Base-by-base conservation (phyloP, 2,888 invertebrate species). In the Druceiella hillmani region DNA sequence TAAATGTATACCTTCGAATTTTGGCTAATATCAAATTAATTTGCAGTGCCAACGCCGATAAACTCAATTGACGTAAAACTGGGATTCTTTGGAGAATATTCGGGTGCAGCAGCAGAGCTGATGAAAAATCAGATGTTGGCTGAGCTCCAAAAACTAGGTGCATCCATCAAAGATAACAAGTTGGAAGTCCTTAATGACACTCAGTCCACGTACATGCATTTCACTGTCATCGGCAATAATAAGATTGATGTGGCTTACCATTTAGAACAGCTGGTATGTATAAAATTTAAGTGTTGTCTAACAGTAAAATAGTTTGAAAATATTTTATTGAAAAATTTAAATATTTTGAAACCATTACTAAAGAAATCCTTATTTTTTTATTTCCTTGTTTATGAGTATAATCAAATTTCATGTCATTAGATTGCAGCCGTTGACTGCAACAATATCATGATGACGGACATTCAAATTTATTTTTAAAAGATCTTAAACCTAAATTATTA, bases 201-300 rank as follows among this genome's bases (percentile, higher is more conserved):
- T 55, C 69, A 33, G 57, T 74, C 39, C 59, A 76, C 58, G 56
- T 70, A 54, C 58, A 72, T 60, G 52, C 70, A 75, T 17, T 83
- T 83, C 37, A 71, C 81, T 29, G 63, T 90, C 3, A 69, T 79
- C 38, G 87, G 87, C 3, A 74, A 77, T 2, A 77, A 79, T 46
- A 87, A 88, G 52, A 81, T 86, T 1, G 88, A 89, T 56, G 73
- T 85, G 24, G 83, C 87, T 1, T 88, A 83, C 55, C 78, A 83
- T 52, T 71, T 90, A 28, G 88, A 89, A 58, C 81, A 85, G 59
- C 74, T 85, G 73, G 85, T 86, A 49, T 66, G 73, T 51, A 17
- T 31, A n/a, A 2, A 15, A 13, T n/a, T 9, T 33, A 14, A 13
- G 12, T 9, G 9, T 3, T 7, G n/a, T n/a, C n/a, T n/a, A n/a